Evolutionary conservation across 2,888 invertebrate species (phyloP).

Genomic region (Phaonia tiefii): DNA sequence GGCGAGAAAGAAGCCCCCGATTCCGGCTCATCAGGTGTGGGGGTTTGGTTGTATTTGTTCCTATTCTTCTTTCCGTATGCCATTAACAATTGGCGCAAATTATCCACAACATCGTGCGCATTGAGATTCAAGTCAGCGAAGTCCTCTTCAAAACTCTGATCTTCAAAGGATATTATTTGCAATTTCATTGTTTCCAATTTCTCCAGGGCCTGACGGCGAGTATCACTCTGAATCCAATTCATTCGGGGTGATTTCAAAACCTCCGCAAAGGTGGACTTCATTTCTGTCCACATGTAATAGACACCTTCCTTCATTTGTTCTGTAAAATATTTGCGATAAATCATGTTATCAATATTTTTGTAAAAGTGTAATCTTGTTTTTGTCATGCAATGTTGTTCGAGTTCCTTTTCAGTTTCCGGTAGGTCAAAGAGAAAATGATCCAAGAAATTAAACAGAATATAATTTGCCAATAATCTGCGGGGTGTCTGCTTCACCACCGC

Average conservation of each 20-base stretch:
- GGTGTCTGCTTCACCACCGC: slow-evolving; percentile 68
- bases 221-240: slow-evolving; percentile 71
- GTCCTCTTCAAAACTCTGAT: slow-evolving; percentile 72
- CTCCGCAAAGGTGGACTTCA: slow-evolving; percentile 72
- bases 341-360: slow-evolving; percentile 77
- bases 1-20: slow-evolving; percentile 71
- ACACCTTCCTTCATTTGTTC: slow-evolving; percentile 72
- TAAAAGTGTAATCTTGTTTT: slow-evolving; percentile 72
- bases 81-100: slow-evolving; percentile 53
- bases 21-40: slow-evolving; percentile 68
- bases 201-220: slow-evolving; percentile 70
- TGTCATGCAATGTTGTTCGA: slow-evolving; percentile 69
- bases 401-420: slow-evolving; percentile 52
- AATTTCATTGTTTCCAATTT: slow-evolving; percentile 74
- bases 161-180: slow-evolving; percentile 72
- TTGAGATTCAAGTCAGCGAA: slow-evolving; percentile 70
- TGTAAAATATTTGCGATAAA: slow-evolving; percentile 72
- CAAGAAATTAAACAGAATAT: slow-evolving; percentile 74
- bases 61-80: slow-evolving; percentile 41
- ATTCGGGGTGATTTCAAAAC: slow-evolving; percentile 69
- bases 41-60: slow-evolving; percentile 68
- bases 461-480: slow-evolving; percentile 74
- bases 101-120: slow-evolving; percentile 70
- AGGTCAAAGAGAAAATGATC: slow-evolving; percentile 69
- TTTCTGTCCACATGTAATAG: slow-evolving; percentile 73